A percentile compares a stretch with the other conserved stretches of the same genome.
Evolutionary conservation across 2,888 invertebrate species (phyloP).

Genomic region (Drosophila formosana): DNA sequence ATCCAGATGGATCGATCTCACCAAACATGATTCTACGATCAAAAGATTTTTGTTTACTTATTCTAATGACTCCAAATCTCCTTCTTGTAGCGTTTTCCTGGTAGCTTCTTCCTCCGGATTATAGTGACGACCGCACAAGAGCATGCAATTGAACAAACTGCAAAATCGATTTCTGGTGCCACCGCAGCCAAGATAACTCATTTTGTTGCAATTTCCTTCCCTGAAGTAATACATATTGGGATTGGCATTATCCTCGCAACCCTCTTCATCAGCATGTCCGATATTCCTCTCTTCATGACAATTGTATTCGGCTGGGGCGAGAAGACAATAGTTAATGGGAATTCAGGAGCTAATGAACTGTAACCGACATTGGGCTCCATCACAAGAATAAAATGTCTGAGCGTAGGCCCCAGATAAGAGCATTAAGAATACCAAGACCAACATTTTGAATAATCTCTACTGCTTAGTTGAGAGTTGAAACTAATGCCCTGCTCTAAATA

Average conservation of each 20-base stretch:
- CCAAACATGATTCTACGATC: no score
- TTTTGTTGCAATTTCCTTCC: background rate
- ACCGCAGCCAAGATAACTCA: constrained; percentile 16
- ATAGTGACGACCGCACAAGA: background rate
- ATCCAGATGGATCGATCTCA: no score
- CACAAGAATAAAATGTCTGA: background rate
- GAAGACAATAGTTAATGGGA: background rate
- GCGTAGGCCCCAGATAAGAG: background rate
- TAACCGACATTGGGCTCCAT: constrained; percentile 1
- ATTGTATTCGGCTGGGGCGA: background rate
- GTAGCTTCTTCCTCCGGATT: background rate
- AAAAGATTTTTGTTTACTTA: no score
- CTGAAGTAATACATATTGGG: constrained; percentile 8
- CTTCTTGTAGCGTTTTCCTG: no score
- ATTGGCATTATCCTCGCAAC: background rate
- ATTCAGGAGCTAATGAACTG: background rate
- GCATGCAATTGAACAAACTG: background rate
- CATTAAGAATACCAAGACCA: background rate
- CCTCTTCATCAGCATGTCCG: constrained; percentile 1
- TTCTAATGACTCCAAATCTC: no score
- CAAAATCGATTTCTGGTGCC: constrained; percentile 27
- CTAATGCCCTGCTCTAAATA: background rate
- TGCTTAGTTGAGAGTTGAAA: background rate
- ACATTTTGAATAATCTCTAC: constrained; percentile 1
- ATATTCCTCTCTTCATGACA: background rate